Evolutionary conservation across 2,113 vertebrate genomes (phyloP).

Genomic region (Grammomys dolichurus): DNA sequence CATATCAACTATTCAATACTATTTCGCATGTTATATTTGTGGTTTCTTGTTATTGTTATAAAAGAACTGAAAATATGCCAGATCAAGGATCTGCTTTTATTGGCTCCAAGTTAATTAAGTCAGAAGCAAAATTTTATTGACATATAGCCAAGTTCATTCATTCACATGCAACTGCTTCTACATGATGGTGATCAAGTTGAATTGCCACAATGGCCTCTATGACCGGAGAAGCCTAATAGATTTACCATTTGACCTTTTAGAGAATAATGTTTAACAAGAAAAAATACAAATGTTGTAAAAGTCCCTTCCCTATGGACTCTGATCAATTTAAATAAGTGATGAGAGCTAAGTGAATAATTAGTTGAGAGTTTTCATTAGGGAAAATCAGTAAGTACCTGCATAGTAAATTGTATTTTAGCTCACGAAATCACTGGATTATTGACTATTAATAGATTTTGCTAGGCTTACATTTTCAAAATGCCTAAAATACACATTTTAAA

Average conservation of each 20-base stretch:
- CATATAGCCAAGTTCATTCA: neutral
- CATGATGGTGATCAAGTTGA: neutral
- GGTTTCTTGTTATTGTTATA: neutral
- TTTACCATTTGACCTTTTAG: neutral
- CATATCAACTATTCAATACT: neutral
- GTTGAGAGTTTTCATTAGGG: slow-evolving; percentile 69
- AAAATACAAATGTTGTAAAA: slow-evolving; percentile 43
- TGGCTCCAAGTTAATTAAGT: neutral
- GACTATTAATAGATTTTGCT: slow-evolving; percentile 69
- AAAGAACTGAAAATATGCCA: neutral
- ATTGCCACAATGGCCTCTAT: neutral
- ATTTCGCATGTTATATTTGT: neutral
- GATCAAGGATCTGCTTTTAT: neutral
- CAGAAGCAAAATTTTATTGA: slow-evolving; percentile 12
- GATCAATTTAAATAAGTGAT: slow-evolving; percentile 56
- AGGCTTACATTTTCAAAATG: slow-evolving; percentile 60
- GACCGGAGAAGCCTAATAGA: neutral
- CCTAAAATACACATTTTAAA: slow-evolving; percentile 48
- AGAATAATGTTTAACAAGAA: slow-evolving; percentile 42
- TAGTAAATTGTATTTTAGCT: slow-evolving; percentile 50
- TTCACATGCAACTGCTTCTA: neutral
- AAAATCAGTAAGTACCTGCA: slow-evolving; percentile 53
- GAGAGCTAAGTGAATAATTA: slow-evolving; percentile 72
- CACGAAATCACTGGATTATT: slow-evolving; percentile 64
- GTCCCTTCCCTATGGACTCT: neutral